A percentile compares a stretch with the other conserved stretches of the same genome.
Evolutionary conservation across 2,797 vertebrate genomes (phyloP).

Genomic region (Argya squamiceps): DNA sequence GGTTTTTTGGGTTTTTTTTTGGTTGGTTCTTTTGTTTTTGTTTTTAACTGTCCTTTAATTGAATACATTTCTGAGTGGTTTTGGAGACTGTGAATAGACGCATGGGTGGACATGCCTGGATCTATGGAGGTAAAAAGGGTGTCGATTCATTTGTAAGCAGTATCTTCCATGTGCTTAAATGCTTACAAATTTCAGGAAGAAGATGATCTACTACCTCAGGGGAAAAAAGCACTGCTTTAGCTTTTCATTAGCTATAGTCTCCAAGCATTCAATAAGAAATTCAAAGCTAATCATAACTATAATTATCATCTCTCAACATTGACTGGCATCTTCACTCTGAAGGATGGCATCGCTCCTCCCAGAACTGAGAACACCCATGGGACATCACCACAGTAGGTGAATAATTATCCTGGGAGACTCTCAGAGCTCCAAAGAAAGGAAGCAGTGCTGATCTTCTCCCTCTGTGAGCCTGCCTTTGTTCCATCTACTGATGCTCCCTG

Average conservation of each 20-base stretch:
- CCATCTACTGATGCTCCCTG: neutral
- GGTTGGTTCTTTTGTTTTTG: no score
- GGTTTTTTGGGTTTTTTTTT: no score
- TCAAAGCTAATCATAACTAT: neutral
- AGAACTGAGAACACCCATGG: neutral
- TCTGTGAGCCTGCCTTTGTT: rapidly evolving
- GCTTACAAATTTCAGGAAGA: neutral
- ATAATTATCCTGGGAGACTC: neutral
- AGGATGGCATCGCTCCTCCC: neutral
- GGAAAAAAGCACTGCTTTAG: neutral
- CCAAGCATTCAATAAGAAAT: neutral
- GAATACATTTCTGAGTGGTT: neutral
- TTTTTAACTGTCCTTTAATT: neutral
- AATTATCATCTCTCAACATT: neutral
- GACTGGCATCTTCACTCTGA: neutral
- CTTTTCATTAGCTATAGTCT: neutral
- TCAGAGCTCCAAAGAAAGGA: neutral
- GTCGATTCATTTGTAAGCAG: neutral
- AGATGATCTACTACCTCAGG: neutral
- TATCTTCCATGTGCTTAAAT: neutral
- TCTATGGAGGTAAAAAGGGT: neutral
- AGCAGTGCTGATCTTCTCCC: neutral
- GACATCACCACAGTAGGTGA: neutral
- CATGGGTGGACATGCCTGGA: neutral
- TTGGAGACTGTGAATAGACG: neutral